Evolutionary conservation across 2,113 vertebrate species (phyloP).

Genomic region (Catharus minimus): DNA sequence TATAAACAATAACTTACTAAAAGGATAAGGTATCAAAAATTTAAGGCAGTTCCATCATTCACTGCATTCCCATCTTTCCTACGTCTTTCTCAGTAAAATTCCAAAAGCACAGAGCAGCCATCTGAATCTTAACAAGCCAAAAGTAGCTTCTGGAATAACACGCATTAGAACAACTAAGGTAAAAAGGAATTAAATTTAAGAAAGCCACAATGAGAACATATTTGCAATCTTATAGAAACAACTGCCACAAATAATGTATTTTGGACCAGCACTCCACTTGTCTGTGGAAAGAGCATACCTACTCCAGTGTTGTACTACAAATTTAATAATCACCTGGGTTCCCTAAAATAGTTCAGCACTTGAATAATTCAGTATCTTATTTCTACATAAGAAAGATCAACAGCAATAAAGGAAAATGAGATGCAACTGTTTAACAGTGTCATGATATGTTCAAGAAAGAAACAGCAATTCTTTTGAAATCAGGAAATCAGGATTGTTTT

Average conservation of each 20-base stretch:
- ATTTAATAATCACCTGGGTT: background rate
- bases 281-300: background rate
- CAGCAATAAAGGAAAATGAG: background rate
- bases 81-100: background rate
- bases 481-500: background rate
- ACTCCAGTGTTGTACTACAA: background rate
- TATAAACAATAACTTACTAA: background rate
- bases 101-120: background rate
- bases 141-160: background rate
- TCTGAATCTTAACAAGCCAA: background rate
- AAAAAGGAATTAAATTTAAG: background rate
- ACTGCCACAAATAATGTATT: background rate
- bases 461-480: background rate
- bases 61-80: background rate
- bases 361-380: background rate
- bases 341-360: background rate
- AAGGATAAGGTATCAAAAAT: background rate
- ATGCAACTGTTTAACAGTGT: accelerated
- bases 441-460: background rate
- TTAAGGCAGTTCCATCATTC: background rate
- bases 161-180: background rate
- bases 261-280: background rate
- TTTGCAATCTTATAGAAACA: background rate
- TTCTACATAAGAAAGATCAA: background rate
- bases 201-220: background rate